These are phyloP conservation scores for Cladorhizidae sp. DNA, from an alignment of 37 sponge, comb jelly and placozoan genomes.

Conservation along the genomic window DNA sequence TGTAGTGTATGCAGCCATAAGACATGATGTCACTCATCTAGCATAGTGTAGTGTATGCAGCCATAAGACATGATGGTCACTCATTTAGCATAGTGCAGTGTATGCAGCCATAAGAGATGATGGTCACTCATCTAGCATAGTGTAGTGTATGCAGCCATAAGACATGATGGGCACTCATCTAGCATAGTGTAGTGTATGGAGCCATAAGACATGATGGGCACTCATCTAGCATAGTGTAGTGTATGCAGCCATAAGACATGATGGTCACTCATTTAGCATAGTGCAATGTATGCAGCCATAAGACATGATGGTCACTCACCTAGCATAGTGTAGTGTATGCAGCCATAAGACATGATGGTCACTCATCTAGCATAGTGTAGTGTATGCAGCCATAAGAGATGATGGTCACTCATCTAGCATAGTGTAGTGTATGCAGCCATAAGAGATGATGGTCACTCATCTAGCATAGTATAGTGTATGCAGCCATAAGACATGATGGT, in stretches of 20 bases:
- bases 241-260: too few relatives aligned
- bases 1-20: too few relatives aligned
- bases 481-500: too few relatives aligned
- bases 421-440: too few relatives aligned
- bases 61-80: background rate
- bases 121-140: background rate
- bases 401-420: background rate
- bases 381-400: too few relatives aligned
- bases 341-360: background rate
- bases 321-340: too few relatives aligned
- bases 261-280: background rate
- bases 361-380: background rate
- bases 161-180: background rate
- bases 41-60: too few relatives aligned
- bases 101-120: too few relatives aligned
- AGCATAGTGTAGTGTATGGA: too few relatives aligned
- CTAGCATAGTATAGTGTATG: too few relatives aligned
- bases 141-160: too few relatives aligned
- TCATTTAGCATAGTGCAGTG: background rate
- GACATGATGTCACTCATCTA: slow-evolving; percentile 5
- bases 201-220: background rate
- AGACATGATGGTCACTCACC: background rate
- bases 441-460: background rate
- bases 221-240: background rate
- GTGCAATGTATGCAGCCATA: too few relatives aligned